Percentiles rank a stretch among this genome's conserved stretches.
Conservation (phyloP, 2,888 invertebrate genomes). For the Mesorhabditis belari region DNA sequence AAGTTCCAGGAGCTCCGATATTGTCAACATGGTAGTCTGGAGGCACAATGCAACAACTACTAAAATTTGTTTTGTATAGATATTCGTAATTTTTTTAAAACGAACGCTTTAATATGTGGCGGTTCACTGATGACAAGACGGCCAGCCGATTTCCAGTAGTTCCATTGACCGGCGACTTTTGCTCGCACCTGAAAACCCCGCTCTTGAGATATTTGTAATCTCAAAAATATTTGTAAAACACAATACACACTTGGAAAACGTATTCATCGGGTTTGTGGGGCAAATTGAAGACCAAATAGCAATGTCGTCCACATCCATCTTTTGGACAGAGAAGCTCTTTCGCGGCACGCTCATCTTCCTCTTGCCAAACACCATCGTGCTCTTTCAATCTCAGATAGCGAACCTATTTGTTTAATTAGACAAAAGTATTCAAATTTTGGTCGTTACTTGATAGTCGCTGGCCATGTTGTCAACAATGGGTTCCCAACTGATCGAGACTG, state of each 20-base stretch:
- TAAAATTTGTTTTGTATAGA: neutral
- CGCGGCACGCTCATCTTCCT: slow-evolving; percentile 33
- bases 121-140: neutral
- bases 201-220: neutral
- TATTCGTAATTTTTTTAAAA: neutral
- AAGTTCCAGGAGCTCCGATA: slow-evolving; percentile 46
- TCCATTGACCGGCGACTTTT: slow-evolving; percentile 48
- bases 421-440: neutral
- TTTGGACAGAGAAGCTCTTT: slow-evolving; percentile 31
- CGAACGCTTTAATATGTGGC: neutral
- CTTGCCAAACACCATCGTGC: slow-evolving; percentile 41
- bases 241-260: slow-evolving; percentile 46
- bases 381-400: slow-evolving; percentile 44
- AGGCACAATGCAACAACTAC: slow-evolving; percentile 53
- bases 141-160: slow-evolving; percentile 49
- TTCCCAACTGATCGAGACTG: slow-evolving; percentile 52
- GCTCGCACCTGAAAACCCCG: slow-evolving; percentile 38
- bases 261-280: slow-evolving; percentile 41
- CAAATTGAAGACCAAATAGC: slow-evolving; percentile 52
- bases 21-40: slow-evolving; percentile 51
- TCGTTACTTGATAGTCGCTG: slow-evolving; percentile 44
- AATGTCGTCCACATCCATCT: slow-evolving; percentile 49
- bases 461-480: slow-evolving; percentile 47
- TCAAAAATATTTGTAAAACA: neutral
- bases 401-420: slow-evolving; percentile 18